A percentile compares a stretch with the other conserved stretches of the same genome.
Evolutionary conservation across 1,140 invertebrate genomes (phyloP).

Genomic region (Telenomus remus): DNA sequence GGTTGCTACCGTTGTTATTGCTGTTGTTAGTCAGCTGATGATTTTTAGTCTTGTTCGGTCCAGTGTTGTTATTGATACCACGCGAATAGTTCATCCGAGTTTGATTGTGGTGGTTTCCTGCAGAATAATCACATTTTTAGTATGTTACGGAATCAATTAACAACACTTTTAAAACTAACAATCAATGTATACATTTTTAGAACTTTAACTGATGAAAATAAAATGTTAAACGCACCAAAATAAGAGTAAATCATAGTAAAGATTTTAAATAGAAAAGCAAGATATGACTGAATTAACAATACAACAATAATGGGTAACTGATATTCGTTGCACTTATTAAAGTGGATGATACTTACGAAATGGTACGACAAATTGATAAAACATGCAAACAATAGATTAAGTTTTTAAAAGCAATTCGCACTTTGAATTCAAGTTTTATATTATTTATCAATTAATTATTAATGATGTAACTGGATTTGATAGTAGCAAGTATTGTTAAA

Average conservation of each 20-base stretch:
- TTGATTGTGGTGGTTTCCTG: conserved; percentile 69
- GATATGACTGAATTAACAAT: neutral
- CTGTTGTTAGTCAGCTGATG: conserved; percentile 65
- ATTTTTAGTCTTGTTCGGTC: conserved; percentile 69
- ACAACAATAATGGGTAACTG: neutral
- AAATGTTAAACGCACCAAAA: no score
- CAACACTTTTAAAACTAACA: no score
- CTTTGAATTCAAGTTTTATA: conserved; percentile 36
- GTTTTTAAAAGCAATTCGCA: conserved; percentile 36
- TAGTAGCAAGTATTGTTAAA: conserved; percentile 40
- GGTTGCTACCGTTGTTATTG: conserved; percentile 63
- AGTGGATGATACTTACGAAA: conserved; percentile 36
- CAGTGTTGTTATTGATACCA: conserved; percentile 68
- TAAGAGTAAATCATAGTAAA: no score
- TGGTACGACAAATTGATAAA: conserved; percentile 38
- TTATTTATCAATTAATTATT: conserved; percentile 30
- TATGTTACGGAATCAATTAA: conserved; percentile 1
- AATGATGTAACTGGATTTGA: conserved; percentile 38
- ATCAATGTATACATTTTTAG: no score
- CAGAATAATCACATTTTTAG: conserved; percentile 5
- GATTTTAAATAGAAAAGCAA: conserved; percentile 2
- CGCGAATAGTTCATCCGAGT: conserved; percentile 65
- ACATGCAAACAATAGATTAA: conserved; percentile 40
- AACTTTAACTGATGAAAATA: no score
- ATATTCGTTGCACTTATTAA: conserved; percentile 39